Conservation (phyloP, 2,888 invertebrate genomes). For the Scrobipalpa costella region DNA sequence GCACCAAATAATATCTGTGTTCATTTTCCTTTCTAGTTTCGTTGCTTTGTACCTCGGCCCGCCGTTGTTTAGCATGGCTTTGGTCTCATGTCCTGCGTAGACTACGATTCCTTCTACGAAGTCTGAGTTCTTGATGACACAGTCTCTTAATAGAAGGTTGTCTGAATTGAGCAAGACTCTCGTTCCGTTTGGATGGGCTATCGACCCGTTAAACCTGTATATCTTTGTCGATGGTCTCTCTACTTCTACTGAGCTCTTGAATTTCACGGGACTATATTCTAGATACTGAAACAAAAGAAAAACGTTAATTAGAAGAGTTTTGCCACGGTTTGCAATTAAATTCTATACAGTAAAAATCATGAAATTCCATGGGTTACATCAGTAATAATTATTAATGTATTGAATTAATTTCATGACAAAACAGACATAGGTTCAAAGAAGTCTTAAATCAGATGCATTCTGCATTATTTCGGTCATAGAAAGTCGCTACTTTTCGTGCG, state of each 20-base stretch:
- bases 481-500: no score
- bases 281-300: slow-evolving; percentile 78
- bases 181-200: slow-evolving; percentile 89
- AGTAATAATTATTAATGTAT: no score
- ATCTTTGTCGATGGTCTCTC: slow-evolving; percentile 98
- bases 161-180: slow-evolving; percentile 92
- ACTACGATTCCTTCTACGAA: slow-evolving; percentile 98
- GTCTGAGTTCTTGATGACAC: slow-evolving; percentile 97
- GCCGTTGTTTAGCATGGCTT: slow-evolving; percentile 98
- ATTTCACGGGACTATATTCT: slow-evolving; percentile 89
- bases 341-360: no score
- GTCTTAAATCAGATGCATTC: no score
- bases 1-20: slow-evolving; percentile 98
- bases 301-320: slow-evolving; percentile 23
- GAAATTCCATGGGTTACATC: no score
- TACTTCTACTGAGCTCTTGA: slow-evolving; percentile 92
- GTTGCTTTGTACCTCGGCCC: slow-evolving; percentile 97
- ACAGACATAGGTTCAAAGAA: no score
- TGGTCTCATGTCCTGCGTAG: slow-evolving; percentile 98
- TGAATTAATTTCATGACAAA: no score
- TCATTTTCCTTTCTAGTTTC: slow-evolving; percentile 95
- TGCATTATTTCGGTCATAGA: no score
- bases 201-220: slow-evolving; percentile 95
- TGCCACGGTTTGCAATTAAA: neutral
- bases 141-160: slow-evolving; percentile 95